Evolutionary conservation across 2,797 vertebrate species (phyloP).

Genomic region (Myotis findleyi): DNA sequence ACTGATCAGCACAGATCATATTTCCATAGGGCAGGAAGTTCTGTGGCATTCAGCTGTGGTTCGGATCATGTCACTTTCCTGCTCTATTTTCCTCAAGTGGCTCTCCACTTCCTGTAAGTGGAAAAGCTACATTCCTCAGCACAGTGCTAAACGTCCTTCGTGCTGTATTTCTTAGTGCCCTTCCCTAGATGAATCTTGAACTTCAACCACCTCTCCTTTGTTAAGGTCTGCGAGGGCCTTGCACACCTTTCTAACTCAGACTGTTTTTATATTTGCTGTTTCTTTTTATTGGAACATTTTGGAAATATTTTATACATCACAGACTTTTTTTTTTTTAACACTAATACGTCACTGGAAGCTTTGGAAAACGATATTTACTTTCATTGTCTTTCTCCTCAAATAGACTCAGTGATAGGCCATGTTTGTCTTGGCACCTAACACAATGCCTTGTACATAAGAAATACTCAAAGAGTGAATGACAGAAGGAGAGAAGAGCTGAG

Average conservation of each 20-base stretch:
- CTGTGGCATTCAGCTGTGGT: background rate
- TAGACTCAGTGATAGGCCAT: background rate
- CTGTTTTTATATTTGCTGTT: background rate
- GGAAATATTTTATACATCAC: background rate
- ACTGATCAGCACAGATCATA: background rate
- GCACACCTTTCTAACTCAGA: background rate
- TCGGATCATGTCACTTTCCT: background rate
- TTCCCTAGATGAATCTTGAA: background rate
- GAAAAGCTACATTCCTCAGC: background rate
- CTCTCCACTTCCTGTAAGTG: background rate
- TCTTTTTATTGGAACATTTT: background rate
- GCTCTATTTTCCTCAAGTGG: background rate
- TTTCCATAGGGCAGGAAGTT: background rate
- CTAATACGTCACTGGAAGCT: background rate
- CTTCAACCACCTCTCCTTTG: background rate
- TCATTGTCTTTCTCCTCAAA: background rate
- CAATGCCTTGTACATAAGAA: background rate
- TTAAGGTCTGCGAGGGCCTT: background rate
- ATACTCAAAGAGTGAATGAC: background rate
- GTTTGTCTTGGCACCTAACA: background rate
- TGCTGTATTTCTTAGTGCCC: background rate
- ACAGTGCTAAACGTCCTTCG: background rate
- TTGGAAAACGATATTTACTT: background rate
- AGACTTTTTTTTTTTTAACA: background rate
- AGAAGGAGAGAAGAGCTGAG: background rate